Conservation (phyloP, 2,113 vertebrate genomes). For the Nyctibius bracteatus region DNA sequence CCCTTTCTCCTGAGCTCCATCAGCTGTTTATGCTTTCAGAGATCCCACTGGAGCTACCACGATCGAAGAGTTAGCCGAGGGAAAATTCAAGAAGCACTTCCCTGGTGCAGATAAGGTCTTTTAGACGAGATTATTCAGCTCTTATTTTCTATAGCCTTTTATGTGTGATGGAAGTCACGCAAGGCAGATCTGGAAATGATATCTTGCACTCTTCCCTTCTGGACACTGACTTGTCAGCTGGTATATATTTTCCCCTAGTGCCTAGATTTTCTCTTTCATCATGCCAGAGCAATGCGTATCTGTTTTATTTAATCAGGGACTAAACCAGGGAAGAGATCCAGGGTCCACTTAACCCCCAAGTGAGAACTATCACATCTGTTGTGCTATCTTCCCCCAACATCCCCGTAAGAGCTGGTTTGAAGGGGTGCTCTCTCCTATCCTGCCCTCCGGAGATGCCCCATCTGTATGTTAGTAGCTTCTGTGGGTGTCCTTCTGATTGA, state of each 20-base stretch:
- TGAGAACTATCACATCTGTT: background rate
- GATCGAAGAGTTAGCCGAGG: background rate
- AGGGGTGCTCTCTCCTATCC: background rate
- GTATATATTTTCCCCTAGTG: background rate
- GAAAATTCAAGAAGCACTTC: background rate
- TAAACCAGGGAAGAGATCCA: background rate
- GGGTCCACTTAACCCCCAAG: background rate
- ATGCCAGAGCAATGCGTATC: background rate
- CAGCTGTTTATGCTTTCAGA: accelerated
- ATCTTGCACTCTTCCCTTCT: background rate
- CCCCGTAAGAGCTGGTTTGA: background rate
- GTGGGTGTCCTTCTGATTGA: background rate
- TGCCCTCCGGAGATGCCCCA: background rate
- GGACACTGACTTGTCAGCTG: background rate
- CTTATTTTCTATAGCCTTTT: background rate
- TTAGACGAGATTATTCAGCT: background rate
- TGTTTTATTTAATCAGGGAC: background rate
- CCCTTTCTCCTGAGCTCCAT: background rate
- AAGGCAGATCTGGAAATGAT: background rate
- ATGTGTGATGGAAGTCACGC: background rate
- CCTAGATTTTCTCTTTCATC: background rate
- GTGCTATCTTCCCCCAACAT: background rate
- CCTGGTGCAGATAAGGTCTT: background rate
- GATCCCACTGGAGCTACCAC: background rate
- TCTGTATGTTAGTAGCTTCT: background rate